phyloP scores from a whole-genome alignment of 2,888 invertebrate species.

The Atethmia centrago region DNA sequence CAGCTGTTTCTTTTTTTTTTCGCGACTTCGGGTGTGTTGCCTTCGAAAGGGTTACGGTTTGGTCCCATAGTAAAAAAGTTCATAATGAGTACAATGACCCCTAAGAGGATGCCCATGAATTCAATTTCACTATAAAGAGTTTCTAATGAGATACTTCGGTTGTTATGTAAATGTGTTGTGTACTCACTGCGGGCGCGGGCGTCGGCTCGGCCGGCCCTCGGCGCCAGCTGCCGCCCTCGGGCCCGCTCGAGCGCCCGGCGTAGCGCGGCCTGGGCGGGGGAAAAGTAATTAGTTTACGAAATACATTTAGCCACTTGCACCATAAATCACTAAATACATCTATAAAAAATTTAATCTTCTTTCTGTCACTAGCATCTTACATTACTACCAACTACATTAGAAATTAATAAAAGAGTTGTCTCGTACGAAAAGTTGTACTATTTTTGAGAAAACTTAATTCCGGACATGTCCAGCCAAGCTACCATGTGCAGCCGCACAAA shows the following conservation, averaged over 20 bases:
- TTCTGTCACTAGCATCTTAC: not conserved
- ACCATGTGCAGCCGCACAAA: not conserved
- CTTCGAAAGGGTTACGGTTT: too few relatives aligned
- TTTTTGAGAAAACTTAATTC: not conserved
- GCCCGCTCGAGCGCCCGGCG: slow-evolving; percentile 84
- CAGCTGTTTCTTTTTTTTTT: too few relatives aligned
- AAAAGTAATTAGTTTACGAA: not conserved
- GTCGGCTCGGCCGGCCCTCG: slow-evolving; percentile 83
- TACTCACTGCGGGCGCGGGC: slow-evolving; percentile 78
- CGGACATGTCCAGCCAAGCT: not conserved
- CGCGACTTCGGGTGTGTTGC: too few relatives aligned
- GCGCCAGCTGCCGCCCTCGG: slow-evolving; percentile 83
- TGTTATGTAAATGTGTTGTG: not conserved
- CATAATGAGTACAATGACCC: too few relatives aligned
- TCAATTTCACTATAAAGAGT: too few relatives aligned
- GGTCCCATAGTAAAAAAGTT: too few relatives aligned
- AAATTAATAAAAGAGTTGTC: not conserved
- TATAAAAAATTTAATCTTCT: not conserved
- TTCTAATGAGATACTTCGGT: not conserved
- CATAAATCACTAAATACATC: too few relatives aligned
- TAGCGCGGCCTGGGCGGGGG: slow-evolving; percentile 74
- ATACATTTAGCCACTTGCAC: not conserved
- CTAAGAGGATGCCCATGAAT: too few relatives aligned
- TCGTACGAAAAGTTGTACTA: not conserved
- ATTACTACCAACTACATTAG: not conserved